A percentile compares a stretch with the other conserved stretches of the same genome.
Evolutionary conservation across 2,113 vertebrate species (phyloP).

Genomic region (Tragelaphus buxtoni): DNA sequence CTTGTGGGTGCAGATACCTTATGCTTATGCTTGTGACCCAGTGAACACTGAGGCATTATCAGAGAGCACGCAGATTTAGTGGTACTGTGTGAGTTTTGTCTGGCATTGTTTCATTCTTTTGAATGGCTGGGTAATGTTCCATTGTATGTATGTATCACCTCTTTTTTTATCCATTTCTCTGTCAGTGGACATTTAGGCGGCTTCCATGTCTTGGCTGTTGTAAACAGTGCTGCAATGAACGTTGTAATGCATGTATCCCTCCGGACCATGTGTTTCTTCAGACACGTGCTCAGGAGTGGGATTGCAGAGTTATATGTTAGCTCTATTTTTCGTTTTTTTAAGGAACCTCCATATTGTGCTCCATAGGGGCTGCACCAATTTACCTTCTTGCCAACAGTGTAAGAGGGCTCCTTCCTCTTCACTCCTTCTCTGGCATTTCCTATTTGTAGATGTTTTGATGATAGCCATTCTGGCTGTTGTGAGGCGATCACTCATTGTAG

Average conservation of each 20-base stretch:
- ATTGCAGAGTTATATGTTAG: neutral
- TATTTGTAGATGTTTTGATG: neutral
- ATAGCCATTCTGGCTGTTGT: neutral
- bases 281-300: neutral
- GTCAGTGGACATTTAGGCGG: neutral
- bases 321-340: neutral
- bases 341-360: neutral
- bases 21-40: neutral
- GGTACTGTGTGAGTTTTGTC: neutral
- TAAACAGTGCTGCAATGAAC: neutral
- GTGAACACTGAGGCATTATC: too few relatives aligned
- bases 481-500: neutral
- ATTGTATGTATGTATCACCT: accelerated
- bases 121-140: neutral
- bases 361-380: neutral
- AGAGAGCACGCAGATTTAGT: neutral
- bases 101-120: neutral
- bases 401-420: neutral
- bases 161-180: neutral
- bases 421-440: neutral
- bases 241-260: neutral
- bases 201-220: neutral
- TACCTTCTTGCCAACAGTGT: neutral
- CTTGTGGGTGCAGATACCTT: accelerated
- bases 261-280: accelerated